Percentiles rank a stretch among this genome's conserved stretches.
These are phyloP conservation scores for Dysidea cf. avara DNA, from an alignment of 37 sponge, comb jelly and placozoan genomes.

Conservation along the genomic window DNA sequence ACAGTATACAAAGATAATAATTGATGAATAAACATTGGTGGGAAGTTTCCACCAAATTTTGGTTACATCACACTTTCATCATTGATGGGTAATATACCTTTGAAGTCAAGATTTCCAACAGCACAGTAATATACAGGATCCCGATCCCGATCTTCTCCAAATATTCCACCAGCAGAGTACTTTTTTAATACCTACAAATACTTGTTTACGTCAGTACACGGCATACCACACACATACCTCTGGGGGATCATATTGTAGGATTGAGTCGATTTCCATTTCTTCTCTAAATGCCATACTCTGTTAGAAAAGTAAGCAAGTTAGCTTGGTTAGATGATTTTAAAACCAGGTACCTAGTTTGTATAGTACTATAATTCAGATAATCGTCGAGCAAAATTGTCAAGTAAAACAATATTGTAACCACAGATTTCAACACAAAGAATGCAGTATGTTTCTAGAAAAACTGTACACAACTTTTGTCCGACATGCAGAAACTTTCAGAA, in stretches of 20 bases:
- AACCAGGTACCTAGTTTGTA: no score
- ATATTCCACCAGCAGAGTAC: conserved; percentile 56
- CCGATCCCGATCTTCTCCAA: conserved; percentile 75
- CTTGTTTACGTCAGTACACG: no score
- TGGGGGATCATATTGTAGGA: conserved; percentile 53
- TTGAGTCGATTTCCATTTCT: conserved; percentile 31
- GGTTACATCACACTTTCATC: background rate
- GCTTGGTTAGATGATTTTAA: no score
- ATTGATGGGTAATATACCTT: conserved; percentile 29
- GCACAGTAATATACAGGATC: conserved; percentile 60
- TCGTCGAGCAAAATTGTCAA: no score
- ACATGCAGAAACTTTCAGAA: no score
- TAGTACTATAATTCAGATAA: no score
- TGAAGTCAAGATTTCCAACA: conserved; percentile 52
- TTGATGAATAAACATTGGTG: background rate
- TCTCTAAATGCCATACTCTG: conserved; percentile 55
- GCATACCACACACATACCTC: no score
- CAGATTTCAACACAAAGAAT: no score
- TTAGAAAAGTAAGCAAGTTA: no score
- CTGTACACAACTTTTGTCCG: no score
- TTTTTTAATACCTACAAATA: conserved; percentile 42
- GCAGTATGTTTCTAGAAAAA: no score
- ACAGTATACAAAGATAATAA: background rate
- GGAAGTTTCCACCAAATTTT: background rate
- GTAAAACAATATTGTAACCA: no score